Evolutionary conservation across 2,888 invertebrate species (phyloP), one percentile per base, ranked within the genome.

Genomic region (Andrena flavipes): DNA sequence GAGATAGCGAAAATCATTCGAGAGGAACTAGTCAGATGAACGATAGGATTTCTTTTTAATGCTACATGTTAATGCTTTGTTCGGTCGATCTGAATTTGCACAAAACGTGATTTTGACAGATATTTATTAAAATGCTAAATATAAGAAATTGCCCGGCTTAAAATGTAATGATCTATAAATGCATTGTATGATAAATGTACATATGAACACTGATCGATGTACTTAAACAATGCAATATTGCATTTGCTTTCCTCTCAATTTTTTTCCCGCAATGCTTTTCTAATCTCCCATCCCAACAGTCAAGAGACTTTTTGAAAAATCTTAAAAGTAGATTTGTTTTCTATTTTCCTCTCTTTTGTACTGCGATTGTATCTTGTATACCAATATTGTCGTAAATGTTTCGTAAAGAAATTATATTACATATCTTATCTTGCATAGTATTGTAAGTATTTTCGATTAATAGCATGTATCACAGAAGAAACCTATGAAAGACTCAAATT

Each of bases 321-420:
- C 83, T 88, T 88, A 88, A 84, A 85, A 85, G 72, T 88, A 82
- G 65, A 75, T 80, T 76, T 64, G 71, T 70, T 70, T 75, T 76
- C 54, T 33, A 70, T 54, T 59, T 76, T 75, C 82, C 49, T 64
- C 72, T 72, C 59, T 80, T 88, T 88, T 89, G 86, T 88, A 87
- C 88, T 86, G 85, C 80, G 83, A 82, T 79, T 76, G 76, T 82
- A 84, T 87, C 82, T 78, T 87, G 81, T 80, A 81, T 84, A 88
- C 84, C 88, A 86, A 88, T 89, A 88, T 89, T 88, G 84, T 89
- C 89, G 75, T 76, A 86, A 89, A 87, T 76, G 74, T 85, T 80
- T 78, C 26, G 78, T 88, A 88, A 88, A 83, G 85, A 83, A 89
- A 77, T 63, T 89, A 88, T 86, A 84, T 86, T 88, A 88, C 85